Percentiles rank a stretch among this genome's conserved stretches.
phyloP scores from a whole-genome alignment of 2,797 vertebrate genomes.

The Cossypha polioptera region DNA sequence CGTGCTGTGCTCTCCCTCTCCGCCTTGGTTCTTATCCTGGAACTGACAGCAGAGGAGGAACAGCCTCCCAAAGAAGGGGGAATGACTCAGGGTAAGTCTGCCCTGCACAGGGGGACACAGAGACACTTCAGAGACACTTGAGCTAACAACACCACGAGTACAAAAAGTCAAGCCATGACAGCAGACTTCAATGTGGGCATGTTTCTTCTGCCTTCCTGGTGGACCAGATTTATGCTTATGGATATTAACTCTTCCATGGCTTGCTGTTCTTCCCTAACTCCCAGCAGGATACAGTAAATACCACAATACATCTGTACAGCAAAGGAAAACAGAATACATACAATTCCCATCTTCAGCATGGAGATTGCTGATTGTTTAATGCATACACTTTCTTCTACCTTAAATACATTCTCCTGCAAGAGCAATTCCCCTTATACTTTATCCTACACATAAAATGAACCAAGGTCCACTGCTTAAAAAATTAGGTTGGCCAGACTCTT shows the following conservation, averaged over 20 bases:
- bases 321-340: background rate
- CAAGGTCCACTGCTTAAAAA: background rate
- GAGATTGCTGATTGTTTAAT: background rate
- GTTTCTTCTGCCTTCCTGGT: background rate
- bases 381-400: background rate
- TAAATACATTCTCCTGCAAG: background rate
- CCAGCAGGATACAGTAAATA: background rate
- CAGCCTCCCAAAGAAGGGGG: background rate
- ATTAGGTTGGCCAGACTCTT: background rate
- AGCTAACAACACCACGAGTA: background rate
- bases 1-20: rapidly evolving
- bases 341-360: background rate
- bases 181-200: background rate
- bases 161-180: background rate
- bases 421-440: background rate
- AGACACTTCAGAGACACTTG: background rate
- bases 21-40: rapidly evolving
- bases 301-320: background rate
- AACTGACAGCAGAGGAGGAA: background rate
- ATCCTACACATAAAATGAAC: background rate
- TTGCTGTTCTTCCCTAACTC: background rate
- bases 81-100: background rate
- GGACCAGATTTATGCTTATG: background rate
- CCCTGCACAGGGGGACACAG: background rate
- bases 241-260: background rate